These are phyloP conservation scores for Phenganax marumi DNA, from an alignment of 92 coral and sea anemone genomes.

Conservation along the genomic window DNA sequence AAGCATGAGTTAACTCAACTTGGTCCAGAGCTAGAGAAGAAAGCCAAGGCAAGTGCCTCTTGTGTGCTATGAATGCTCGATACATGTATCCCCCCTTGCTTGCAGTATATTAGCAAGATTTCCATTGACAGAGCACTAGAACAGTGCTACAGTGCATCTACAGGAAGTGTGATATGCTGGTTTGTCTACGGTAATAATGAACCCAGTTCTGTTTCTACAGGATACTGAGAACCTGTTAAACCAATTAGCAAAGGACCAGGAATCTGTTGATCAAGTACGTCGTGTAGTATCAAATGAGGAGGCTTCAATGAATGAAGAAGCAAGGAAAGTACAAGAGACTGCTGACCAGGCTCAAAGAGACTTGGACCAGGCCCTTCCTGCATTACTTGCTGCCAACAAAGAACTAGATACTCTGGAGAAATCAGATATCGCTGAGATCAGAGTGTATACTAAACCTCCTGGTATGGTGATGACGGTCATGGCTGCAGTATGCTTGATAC, in stretches of 20 bases:
- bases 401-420: conserved; percentile 88
- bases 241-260: conserved; percentile 93
- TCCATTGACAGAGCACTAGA: too few species aligned
- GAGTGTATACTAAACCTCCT: conserved; percentile 98
- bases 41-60: conserved; percentile 8
- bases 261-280: conserved; percentile 95
- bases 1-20: conserved; percentile 76
- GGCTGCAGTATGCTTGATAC: conserved; percentile 85
- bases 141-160: too few species aligned
- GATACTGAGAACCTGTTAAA: conserved; percentile 87
- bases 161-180: too few species aligned
- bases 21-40: conserved; percentile 78
- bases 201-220: conserved; percentile 40
- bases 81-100: too few species aligned
- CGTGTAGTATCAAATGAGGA: conserved; percentile 85
- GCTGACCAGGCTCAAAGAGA: conserved; percentile 96
- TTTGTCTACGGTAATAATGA: neutral
- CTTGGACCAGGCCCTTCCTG: conserved; percentile 83
- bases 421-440: conserved; percentile 95
- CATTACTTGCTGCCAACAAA: conserved; percentile 70
- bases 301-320: conserved; percentile 87
- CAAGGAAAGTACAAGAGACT: conserved; percentile 74
- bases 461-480: conserved; percentile 96
- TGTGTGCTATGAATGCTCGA: neutral
- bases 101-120: too few species aligned